Percentiles rank a stretch among this genome's conserved stretches.
These are phyloP conservation scores for Crambe crambe DNA, from an alignment of 37 sponge, comb jelly and placozoan genomes.

Conservation along the genomic window DNA sequence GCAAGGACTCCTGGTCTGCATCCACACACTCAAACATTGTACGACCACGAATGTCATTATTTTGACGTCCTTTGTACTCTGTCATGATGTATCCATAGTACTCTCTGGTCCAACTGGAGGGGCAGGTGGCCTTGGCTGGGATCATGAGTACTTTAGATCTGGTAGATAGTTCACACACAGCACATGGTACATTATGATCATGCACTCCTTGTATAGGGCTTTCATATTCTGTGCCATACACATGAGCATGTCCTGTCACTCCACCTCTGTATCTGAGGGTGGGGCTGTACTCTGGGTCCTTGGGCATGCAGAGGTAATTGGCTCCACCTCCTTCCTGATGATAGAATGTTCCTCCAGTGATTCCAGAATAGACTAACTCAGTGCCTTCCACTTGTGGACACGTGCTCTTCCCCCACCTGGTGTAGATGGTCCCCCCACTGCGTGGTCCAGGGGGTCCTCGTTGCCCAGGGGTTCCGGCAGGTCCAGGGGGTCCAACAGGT, in stretches of 20 bases:
- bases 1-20: background rate
- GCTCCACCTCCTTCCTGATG: constrained; percentile 21
- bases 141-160: constrained; percentile 24
- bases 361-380: constrained; percentile 32
- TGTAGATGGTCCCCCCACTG: constrained; percentile 28
- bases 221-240: constrained; percentile 43
- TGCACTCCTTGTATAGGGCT: background rate
- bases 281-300: constrained; percentile 22
- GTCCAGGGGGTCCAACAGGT: background rate
- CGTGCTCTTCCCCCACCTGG: constrained; percentile 31
- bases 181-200: constrained; percentile 46
- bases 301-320: constrained; percentile 31
- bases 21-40: constrained; percentile 16
- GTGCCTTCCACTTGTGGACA: constrained; percentile 24
- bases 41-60: background rate
- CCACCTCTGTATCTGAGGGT: background rate
- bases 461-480: constrained; percentile 4
- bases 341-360: constrained; percentile 14
- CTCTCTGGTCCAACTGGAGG: constrained; percentile 35
- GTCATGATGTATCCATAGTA: constrained; percentile 48
- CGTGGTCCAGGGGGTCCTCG: constrained; percentile 12
- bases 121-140: constrained; percentile 39
- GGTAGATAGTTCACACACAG: constrained; percentile 27
- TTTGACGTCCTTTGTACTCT: too few species aligned
- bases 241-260: background rate